Evolutionary conservation across 1,140 invertebrate genomes (phyloP).

Genomic region (Dendrolimus punctatus): DNA sequence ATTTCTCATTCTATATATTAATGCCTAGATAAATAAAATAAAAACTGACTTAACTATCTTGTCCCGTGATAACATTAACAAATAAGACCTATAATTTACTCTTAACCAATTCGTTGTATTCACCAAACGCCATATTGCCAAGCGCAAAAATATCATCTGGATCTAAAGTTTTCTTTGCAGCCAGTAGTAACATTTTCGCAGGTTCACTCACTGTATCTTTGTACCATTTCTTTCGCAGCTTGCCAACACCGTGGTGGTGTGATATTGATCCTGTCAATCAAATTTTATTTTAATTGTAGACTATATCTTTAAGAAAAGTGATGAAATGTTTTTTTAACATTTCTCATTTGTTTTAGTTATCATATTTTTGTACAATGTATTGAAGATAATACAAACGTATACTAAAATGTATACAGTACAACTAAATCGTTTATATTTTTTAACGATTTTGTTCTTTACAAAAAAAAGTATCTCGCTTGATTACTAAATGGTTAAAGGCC

Average conservation of each 20-base stretch:
- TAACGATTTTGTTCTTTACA: too few relatives aligned
- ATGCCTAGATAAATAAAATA: too few relatives aligned
- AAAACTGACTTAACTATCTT: too few relatives aligned
- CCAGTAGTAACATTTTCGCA: constrained; percentile 82
- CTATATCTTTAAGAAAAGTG: neutral
- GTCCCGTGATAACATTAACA: constrained; percentile 1
- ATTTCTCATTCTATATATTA: too few relatives aligned
- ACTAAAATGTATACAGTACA: constrained; percentile 2
- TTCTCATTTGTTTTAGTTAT: too few relatives aligned
- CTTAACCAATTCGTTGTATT: constrained; percentile 20
- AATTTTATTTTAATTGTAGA: neutral
- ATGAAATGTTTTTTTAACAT: too few relatives aligned
- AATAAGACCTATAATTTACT: constrained; percentile 42
- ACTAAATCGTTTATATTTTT: constrained; percentile 5
- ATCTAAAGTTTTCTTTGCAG: constrained; percentile 91
- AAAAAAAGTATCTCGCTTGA: too few relatives aligned
- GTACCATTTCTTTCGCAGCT: constrained; percentile 92
- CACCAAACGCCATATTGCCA: constrained; percentile 79
- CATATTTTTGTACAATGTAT: neutral
- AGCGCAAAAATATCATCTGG: constrained; percentile 95
- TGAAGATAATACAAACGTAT: neutral
- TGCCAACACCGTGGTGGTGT: constrained; percentile 97
- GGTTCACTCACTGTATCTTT: constrained; percentile 80
- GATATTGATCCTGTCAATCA: constrained; percentile 87
- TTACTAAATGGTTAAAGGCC: too few relatives aligned